Conservation (phyloP, 2,113 vertebrate species). For the Agelaius phoeniceus region DNA sequence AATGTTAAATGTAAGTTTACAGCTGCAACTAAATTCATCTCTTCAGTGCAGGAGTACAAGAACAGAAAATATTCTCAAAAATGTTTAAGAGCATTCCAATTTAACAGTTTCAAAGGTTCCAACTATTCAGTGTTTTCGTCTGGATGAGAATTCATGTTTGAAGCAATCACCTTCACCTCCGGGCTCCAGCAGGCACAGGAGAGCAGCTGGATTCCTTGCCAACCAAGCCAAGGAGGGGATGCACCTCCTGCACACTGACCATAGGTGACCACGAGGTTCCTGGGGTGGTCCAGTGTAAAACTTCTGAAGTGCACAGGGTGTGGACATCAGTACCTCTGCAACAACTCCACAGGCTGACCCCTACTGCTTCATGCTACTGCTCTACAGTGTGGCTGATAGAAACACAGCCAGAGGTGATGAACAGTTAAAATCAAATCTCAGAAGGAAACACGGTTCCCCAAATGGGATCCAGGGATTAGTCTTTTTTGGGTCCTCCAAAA, state of each 20-base stretch:
- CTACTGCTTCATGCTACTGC: not conserved
- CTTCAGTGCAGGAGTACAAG: not conserved
- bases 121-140: not conserved
- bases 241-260: not conserved
- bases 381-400: not conserved
- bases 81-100: not conserved
- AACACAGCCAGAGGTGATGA: not conserved
- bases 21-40: not conserved
- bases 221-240: not conserved
- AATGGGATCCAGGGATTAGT: not conserved
- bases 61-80: not conserved
- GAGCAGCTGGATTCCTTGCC: not conserved
- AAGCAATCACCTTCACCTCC: not conserved
- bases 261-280: rapidly evolving
- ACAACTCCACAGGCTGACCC: not conserved
- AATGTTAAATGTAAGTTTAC: not conserved
- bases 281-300: not conserved
- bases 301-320: rapidly evolving
- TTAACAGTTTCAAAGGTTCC: not conserved
- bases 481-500: not conserved
- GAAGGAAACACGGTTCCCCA: not conserved
- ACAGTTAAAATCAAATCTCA: not conserved
- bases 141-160: not conserved
- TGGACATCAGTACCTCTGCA: not conserved
- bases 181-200: not conserved